Evolutionary conservation across 2,888 invertebrate genomes (phyloP).

Genomic region (Byasa hedistus): DNA sequence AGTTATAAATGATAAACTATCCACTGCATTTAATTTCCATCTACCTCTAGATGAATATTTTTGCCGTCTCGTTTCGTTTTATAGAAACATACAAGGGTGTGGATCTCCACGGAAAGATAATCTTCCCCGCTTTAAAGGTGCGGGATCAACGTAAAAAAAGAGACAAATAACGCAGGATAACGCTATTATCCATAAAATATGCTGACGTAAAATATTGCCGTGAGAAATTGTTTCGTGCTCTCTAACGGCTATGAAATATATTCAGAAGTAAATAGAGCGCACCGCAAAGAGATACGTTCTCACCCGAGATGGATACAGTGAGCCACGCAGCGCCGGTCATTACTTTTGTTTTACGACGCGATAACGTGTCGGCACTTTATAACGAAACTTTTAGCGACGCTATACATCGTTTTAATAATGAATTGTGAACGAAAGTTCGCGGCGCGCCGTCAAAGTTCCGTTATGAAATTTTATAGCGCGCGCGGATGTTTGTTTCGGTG

Average conservation of each 20-base stretch:
- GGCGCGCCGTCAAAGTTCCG: constrained; percentile 13
- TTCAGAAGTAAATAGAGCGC: constrained; percentile 33
- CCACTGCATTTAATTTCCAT: too few species aligned
- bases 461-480: constrained; percentile 16
- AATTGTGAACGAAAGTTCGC: constrained; percentile 25
- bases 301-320: constrained; percentile 31
- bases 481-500: constrained; percentile 4
- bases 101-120: too few species aligned
- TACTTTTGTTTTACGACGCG: constrained; percentile 57
- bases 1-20: too few species aligned
- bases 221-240: constrained; percentile 27
- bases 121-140: not conserved
- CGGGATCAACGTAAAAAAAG: constrained; percentile 7
- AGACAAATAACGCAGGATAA: constrained; percentile 12
- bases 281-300: constrained; percentile 33
- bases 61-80: too few species aligned
- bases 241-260: constrained; percentile 29
- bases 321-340: constrained; percentile 45
- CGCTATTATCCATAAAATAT: constrained; percentile 28
- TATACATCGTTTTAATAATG: constrained; percentile 37
- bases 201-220: constrained; percentile 24
- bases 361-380: constrained; percentile 50
- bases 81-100: too few species aligned
- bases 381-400: constrained; percentile 42
- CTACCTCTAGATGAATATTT: too few species aligned